Conservation (phyloP, 1,140 invertebrate genomes). For the Cataglyphis hispanica region DNA sequence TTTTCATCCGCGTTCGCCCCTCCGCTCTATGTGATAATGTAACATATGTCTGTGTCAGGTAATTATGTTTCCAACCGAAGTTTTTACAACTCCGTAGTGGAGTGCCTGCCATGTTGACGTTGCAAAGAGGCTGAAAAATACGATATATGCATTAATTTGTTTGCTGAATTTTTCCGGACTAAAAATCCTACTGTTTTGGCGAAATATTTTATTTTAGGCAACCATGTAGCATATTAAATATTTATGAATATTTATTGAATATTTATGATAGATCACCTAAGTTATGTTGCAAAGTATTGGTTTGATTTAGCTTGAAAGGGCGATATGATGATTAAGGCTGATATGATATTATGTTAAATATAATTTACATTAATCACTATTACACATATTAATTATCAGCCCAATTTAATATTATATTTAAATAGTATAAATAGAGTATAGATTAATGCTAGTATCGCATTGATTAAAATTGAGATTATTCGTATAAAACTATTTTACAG, state of each 20-base stretch:
- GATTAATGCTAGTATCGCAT: background rate
- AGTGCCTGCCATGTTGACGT: slow-evolving; percentile 36
- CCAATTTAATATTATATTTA: background rate
- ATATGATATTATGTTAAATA: background rate
- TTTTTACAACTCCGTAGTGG: slow-evolving; percentile 52
- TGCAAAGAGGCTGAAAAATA: slow-evolving; percentile 43
- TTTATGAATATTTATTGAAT: too few species aligned
- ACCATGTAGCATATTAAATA: background rate
- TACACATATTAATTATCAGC: slow-evolving; percentile 16
- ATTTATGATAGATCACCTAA: slow-evolving; percentile 18
- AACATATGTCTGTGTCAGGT: slow-evolving; percentile 52
- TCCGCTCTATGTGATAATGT: slow-evolving; percentile 31
- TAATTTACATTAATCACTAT: slow-evolving; percentile 9
- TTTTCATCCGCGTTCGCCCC: background rate
- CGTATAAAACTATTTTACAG: background rate
- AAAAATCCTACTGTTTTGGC: background rate
- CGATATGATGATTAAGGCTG: slow-evolving; percentile 19
- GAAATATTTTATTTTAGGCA: background rate
- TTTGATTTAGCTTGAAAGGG: slow-evolving; percentile 5
- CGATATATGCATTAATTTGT: slow-evolving; percentile 31
- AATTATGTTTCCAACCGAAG: slow-evolving; percentile 58
- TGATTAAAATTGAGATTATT: slow-evolving; percentile 24
- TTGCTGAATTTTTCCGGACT: slow-evolving; percentile 1
- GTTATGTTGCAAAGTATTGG: background rate
- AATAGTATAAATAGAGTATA: slow-evolving; percentile 18